Conservation (phyloP, 2,888 invertebrate genomes). For the Notodonta dromedarius region DNA sequence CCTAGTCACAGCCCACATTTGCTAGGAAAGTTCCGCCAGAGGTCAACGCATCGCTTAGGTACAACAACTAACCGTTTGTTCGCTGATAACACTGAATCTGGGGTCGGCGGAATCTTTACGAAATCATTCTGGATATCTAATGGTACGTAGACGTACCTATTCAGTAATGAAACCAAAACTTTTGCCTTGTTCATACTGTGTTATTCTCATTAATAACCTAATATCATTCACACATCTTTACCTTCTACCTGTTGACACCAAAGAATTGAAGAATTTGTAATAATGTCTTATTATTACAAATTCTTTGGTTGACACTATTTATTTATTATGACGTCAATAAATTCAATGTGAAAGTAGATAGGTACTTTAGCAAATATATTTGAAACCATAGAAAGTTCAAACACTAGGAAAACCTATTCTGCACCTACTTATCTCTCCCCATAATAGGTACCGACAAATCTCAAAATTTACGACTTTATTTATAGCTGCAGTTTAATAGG, state of each 20-base stretch:
- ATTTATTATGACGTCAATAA: neutral
- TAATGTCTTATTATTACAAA: no score
- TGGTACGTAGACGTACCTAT: no score
- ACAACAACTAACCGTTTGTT: conserved; percentile 2
- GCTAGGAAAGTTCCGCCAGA: conserved; percentile 48
- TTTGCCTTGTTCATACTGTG: no score
- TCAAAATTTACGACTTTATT: conserved; percentile 6
- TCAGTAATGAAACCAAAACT: no score
- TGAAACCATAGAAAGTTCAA: conserved; percentile 15
- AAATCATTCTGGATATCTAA: neutral
- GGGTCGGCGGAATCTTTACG: neutral
- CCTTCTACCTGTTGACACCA: no score
- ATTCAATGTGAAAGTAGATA: conserved; percentile 6
- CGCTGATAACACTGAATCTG: neutral
- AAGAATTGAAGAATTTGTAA: no score
- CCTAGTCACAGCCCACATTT: neutral
- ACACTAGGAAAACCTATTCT: no score
- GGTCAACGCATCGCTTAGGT: conserved; percentile 44
- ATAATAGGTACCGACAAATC: no score
- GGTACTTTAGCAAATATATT: neutral
- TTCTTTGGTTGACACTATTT: neutral
- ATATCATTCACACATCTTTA: no score
- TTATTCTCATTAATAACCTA: no score
- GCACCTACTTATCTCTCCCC: no score
- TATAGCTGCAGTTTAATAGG: no score